Evolutionary conservation across 2,113 vertebrate species (phyloP).

Genomic region (Myotis lucifugus): DNA sequence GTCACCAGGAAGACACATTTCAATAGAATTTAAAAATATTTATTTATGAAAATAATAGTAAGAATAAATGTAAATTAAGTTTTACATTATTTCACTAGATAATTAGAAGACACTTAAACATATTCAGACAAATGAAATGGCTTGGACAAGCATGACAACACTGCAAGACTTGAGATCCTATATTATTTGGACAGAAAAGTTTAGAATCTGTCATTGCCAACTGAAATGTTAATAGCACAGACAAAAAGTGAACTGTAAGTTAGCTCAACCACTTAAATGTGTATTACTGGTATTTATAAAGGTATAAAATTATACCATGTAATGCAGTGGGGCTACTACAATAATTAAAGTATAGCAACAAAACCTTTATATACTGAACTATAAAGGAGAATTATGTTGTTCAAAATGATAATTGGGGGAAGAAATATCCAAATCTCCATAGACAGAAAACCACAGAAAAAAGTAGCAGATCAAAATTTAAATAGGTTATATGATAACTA

Average conservation of each 20-base stretch:
- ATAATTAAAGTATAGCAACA: not conserved
- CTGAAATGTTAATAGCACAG: not conserved
- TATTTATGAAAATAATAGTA: constrained; percentile 9
- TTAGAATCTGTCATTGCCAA: not conserved
- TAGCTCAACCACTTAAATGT: not conserved
- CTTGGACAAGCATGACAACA: not conserved
- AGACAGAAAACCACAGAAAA: not conserved
- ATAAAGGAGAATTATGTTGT: not conserved
- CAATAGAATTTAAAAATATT: not conserved
- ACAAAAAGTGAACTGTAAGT: not conserved
- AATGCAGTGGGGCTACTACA: not conserved
- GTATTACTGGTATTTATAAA: not conserved
- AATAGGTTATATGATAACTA: not conserved
- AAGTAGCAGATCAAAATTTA: not conserved
- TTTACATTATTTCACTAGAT: not conserved
- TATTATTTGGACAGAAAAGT: not conserved
- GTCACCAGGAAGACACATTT: not conserved
- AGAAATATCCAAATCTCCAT: not conserved
- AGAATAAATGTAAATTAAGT: not conserved
- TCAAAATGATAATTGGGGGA: not conserved
- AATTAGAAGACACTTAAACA: not conserved
- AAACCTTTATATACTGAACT: not conserved
- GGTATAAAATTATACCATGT: not conserved
- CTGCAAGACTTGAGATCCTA: not conserved
- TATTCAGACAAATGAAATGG: not conserved